Percentiles rank a stretch among this genome's conserved stretches.
Conservation (phyloP, 2,113 vertebrate genomes). For the Cichladusa arquata region DNA sequence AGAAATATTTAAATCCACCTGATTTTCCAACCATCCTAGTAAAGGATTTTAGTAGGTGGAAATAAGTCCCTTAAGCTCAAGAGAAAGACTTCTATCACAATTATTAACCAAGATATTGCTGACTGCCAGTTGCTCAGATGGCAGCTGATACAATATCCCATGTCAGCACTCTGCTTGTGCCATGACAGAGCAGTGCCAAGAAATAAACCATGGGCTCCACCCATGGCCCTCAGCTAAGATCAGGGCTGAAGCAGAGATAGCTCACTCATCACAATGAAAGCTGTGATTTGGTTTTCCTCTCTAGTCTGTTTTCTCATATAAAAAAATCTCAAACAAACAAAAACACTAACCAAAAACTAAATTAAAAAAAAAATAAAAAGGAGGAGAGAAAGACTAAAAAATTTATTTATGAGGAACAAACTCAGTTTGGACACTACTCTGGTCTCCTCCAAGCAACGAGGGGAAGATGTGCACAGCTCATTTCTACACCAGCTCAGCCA, state of each 20-base stretch:
- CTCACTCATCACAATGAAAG: not conserved
- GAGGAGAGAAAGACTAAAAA: not conserved
- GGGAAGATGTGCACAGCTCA: not conserved
- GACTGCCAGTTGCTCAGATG: not conserved
- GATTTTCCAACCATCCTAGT: not conserved
- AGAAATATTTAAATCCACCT: not conserved
- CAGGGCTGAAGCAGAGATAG: not conserved
- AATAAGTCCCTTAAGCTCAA: not conserved
- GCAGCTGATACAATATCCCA: not conserved
- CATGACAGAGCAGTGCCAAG: not conserved
- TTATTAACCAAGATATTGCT: not conserved
- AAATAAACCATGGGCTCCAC: constrained; percentile 3
- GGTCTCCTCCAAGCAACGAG: not conserved
- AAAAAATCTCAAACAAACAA: not conserved
- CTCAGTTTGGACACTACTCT: not conserved
- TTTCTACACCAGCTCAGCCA: not conserved
- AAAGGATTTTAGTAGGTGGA: not conserved
- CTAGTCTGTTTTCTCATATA: not conserved
- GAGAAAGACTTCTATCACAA: not conserved
- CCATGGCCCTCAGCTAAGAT: constrained; percentile 50
- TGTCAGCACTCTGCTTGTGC: not conserved
- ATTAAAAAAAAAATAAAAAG: not conserved
- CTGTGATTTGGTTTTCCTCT: not conserved
- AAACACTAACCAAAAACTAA: not conserved
- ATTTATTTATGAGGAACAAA: not conserved